Evolutionary conservation across 2,888 invertebrate genomes (phyloP).

Genomic region (Teleogryllus oceanicus): DNA sequence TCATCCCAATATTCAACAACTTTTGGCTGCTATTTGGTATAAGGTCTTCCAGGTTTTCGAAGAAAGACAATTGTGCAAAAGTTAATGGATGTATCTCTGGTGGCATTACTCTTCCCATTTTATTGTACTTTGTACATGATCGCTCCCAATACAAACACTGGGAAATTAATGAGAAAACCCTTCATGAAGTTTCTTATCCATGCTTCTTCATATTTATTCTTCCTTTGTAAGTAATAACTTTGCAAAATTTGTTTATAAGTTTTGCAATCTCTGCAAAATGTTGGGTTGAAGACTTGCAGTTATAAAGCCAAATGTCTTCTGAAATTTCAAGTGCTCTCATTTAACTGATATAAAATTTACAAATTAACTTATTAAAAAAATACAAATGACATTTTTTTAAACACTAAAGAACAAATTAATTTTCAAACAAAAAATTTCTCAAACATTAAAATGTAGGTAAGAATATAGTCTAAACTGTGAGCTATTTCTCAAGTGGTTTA

Average conservation of each 20-base stretch:
- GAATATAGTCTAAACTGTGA: no score
- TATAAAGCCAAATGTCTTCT: no score
- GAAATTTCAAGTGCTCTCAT: no score
- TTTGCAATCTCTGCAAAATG: neutral
- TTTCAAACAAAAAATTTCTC: no score
- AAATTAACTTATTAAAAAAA: no score
- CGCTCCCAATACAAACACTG: constrained; percentile 74
- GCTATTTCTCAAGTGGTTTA: no score
- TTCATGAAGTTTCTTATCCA: constrained; percentile 97
- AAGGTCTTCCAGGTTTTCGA: constrained; percentile 90
- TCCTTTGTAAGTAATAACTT: constrained; percentile 69
- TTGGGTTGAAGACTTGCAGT: no score
- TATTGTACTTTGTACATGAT: constrained; percentile 83
- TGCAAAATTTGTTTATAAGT: neutral
- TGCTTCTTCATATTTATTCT: constrained; percentile 89
- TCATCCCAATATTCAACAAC: constrained; percentile 92
- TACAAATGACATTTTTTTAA: no score
- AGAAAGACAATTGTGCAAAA: constrained; percentile 72
- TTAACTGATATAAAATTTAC: no score
- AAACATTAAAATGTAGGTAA: no score
- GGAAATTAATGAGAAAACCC: constrained; percentile 83
- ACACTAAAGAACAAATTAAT: no score
- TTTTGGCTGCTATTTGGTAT: constrained; percentile 89
- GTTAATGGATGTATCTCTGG: constrained; percentile 66
- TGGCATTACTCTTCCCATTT: constrained; percentile 81